These are phyloP conservation scores for Chondrilla cf. caribensis DNA, from an alignment of 37 sponge, comb jelly and placozoan genomes.

Conservation along the genomic window DNA sequence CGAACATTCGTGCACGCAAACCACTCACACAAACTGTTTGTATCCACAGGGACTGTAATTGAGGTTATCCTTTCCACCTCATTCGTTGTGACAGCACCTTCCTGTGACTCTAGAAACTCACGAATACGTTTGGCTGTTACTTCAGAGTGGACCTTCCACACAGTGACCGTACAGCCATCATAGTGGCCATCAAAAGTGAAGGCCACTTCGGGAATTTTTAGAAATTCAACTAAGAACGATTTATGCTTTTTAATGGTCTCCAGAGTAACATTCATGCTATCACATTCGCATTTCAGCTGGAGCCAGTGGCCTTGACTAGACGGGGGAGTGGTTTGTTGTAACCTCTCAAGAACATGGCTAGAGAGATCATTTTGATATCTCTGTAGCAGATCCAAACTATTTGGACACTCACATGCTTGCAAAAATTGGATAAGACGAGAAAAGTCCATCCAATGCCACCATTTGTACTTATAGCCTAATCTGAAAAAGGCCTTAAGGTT, in stretches of 20 bases:
- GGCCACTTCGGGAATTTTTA: neutral
- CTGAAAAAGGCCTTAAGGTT: neutral
- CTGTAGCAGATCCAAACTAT: neutral
- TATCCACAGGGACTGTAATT: no score
- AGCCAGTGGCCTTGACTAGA: neutral
- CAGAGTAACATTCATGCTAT: neutral
- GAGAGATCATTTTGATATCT: neutral
- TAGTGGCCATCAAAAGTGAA: neutral
- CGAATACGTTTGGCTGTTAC: neutral
- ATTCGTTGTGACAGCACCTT: neutral
- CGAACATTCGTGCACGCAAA: no score
- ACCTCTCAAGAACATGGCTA: neutral
- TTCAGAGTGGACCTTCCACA: conserved; percentile 2
- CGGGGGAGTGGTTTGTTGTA: neutral
- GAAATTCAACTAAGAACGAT: neutral
- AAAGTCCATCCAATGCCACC: conserved; percentile 26
- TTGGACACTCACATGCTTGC: neutral
- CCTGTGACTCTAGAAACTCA: neutral
- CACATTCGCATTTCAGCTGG: conserved; percentile 18
- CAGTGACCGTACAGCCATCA: neutral
- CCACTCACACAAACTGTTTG: no score
- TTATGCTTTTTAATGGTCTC: neutral
- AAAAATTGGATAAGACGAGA: neutral
- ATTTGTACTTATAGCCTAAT: neutral
- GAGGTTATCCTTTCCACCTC: no score